These are phyloP conservation scores for Bambusicola thoracicus DNA, from an alignment of 2,113 vertebrate species.

Conservation along the genomic window DNA sequence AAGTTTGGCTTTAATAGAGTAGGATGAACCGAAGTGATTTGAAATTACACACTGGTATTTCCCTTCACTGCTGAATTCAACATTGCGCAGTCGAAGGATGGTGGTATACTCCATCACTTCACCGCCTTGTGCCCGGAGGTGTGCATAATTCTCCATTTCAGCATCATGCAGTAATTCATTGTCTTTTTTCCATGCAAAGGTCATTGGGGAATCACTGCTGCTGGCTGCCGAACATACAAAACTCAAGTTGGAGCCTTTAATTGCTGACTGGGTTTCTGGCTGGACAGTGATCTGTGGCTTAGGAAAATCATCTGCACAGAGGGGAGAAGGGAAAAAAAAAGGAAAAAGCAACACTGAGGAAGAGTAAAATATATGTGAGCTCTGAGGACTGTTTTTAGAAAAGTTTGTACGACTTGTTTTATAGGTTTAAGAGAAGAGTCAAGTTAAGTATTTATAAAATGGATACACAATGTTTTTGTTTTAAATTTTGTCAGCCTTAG, in stretches of 20 bases:
- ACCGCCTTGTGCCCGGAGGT: slow-evolving; percentile 85
- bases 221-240: slow-evolving; percentile 95
- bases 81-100: slow-evolving; percentile 86
- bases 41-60: slow-evolving; percentile 98
- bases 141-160: slow-evolving; percentile 94
- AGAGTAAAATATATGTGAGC: neutral
- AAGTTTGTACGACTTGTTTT: neutral
- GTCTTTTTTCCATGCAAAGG: slow-evolving; percentile 98
- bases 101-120: slow-evolving; percentile 96
- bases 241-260: slow-evolving; percentile 92
- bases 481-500: neutral
- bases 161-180: slow-evolving; percentile 89
- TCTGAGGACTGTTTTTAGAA: neutral
- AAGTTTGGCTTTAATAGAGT: slow-evolving; percentile 94
- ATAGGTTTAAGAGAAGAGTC: neutral
- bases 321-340: neutral
- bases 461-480: neutral
- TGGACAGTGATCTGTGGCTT: slow-evolving; percentile 97
- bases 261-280: slow-evolving; percentile 93
- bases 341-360: neutral
- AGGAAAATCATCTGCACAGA: slow-evolving; percentile 91
- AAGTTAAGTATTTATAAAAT: neutral
- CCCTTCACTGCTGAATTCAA: slow-evolving; percentile 92
- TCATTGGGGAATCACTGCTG: slow-evolving; percentile 98
- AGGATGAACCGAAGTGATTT: slow-evolving; percentile 97